Evolutionary conservation across 2,797 vertebrate genomes (phyloP), one percentile per base, ranked within the genome.

Genomic region (Sorex maritimensis): DNA sequence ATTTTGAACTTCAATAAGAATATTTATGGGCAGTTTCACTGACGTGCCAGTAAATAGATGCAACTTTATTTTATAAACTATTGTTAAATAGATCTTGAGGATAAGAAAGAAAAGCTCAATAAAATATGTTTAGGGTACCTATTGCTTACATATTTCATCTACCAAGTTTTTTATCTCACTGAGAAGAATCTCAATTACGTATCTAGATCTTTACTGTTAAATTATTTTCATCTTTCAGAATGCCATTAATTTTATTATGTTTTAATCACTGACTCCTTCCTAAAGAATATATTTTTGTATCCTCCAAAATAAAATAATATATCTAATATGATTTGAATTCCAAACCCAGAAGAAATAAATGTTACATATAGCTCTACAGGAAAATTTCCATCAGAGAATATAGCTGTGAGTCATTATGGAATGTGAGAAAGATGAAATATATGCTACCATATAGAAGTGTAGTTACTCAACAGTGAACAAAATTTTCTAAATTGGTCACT

Each of bases 321-420:
- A 71, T 86, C 26, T 52, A 81, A 26, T 94, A 89, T 63, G 23
- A 80, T 85, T 91, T 95, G 61, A 72, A 6, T 73, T 72, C 26
- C 78, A 77, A 77, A 44, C 3, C 14, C 74, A 78, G 5, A 13
- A 9, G 12, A 15, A 38, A 71, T 67, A 75, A 72, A 65, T 24
- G 80, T 86, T 49, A 58, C 81, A 82, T 55, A 92, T 61, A 92
- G 3, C 24, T 65, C 44, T 73, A 67, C 81, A 11, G 24, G 44
- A 72, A 80, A 90, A 68, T 7, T 2, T 87, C 46, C 49, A 85
- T 91, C 41, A 69, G 38, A 78, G 61, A 34, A 46, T 82, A 83
- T 92, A 85, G 69, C 58, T 69, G 38, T 88, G 58, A 94, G 79
- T 95, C 72, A 90, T 82, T 23, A 3, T 12, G 34, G 74, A 95